Conservation (phyloP, 2,888 invertebrate species). For the Luperina testacea region DNA sequence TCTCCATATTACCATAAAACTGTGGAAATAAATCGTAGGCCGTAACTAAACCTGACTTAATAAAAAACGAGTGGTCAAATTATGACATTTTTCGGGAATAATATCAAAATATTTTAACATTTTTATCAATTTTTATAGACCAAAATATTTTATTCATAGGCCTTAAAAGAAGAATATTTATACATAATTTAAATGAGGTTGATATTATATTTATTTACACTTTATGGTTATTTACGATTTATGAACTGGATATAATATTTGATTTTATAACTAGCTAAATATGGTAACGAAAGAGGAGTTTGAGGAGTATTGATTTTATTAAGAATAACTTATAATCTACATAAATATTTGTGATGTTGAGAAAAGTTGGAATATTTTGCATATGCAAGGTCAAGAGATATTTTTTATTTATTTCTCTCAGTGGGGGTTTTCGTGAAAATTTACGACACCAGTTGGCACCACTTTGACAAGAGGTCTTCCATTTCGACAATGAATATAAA, state of each 20-base stretch:
- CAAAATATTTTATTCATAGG: slow-evolving; percentile 17
- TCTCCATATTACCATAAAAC: background rate
- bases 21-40: background rate
- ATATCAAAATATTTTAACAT: slow-evolving; percentile 38
- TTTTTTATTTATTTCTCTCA: too few relatives aligned
- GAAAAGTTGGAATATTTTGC: background rate
- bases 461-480: too few relatives aligned
- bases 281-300: slow-evolving; percentile 41
- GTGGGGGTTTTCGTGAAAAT: too few relatives aligned
- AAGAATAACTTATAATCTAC: slow-evolving; percentile 12
- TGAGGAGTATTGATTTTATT: slow-evolving; percentile 30
- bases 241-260: slow-evolving; percentile 47
- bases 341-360: slow-evolving; percentile 20
- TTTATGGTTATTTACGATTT: slow-evolving; percentile 46
- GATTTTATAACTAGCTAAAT: slow-evolving; percentile 43
- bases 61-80: slow-evolving; percentile 47
- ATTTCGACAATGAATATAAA: too few relatives aligned
- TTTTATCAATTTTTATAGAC: slow-evolving; percentile 28
- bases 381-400: background rate
- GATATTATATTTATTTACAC: slow-evolving; percentile 49
- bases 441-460: too few relatives aligned
- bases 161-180: slow-evolving; percentile 32
- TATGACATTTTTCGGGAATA: slow-evolving; percentile 28
- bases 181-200: slow-evolving; percentile 42
- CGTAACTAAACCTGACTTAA: slow-evolving; percentile 18